Conservation (phyloP, 1,140 invertebrate genomes). For the Drosophila nikananu region DNA sequence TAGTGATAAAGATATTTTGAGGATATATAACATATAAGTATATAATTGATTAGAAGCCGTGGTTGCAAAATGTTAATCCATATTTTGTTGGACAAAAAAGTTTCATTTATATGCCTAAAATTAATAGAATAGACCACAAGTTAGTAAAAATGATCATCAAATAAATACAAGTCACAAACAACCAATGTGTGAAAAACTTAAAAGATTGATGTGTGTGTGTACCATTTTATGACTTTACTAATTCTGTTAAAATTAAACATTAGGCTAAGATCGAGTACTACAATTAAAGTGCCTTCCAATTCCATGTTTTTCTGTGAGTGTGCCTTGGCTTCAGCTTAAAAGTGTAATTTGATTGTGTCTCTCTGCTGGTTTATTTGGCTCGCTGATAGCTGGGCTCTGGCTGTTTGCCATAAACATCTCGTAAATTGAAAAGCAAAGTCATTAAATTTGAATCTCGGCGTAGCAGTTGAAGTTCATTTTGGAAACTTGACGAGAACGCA, state of each 20-base stretch:
- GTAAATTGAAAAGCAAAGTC: conserved; percentile 65
- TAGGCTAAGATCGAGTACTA: not conserved
- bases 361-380: conserved; percentile 44
- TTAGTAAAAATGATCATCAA: not conserved
- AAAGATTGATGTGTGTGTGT: not conserved
- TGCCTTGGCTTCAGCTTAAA: conserved; percentile 3
- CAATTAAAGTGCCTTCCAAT: not conserved
- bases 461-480: conserved; percentile 56
- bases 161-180: not conserved
- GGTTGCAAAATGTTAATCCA: not conserved
- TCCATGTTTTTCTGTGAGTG: conserved; percentile 5
- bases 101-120: not conserved
- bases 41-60: not conserved
- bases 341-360: conserved; percentile 55
- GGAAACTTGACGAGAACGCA: conserved; percentile 51
- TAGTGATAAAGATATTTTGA: not conserved
- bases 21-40: too few species aligned
- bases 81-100: not conserved
- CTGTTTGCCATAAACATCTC: conserved; percentile 61
- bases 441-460: conserved; percentile 61
- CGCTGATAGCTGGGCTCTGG: conserved; percentile 36
- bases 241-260: not conserved
- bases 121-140: not conserved
- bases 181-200: not conserved
- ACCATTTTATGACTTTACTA: not conserved